Evolutionary conservation across 2,113 vertebrate genomes (phyloP).

Genomic region (Lophura nycthemera): DNA sequence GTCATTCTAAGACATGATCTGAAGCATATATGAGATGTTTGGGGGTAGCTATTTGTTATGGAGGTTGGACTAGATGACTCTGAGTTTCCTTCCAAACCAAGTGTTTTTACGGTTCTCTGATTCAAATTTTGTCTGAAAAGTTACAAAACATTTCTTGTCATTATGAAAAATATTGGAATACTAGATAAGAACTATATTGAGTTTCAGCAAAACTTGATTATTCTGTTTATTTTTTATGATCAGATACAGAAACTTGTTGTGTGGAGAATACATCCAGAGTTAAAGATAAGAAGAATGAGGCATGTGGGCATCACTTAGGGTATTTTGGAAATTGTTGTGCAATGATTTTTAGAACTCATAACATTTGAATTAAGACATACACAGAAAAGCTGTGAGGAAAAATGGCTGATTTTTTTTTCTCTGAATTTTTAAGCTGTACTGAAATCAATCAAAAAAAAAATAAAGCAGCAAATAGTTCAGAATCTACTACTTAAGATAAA

Average conservation of each 20-base stretch:
- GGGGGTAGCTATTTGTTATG: neutral
- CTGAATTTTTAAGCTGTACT: neutral
- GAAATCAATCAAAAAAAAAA: neutral
- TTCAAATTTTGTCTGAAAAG: neutral
- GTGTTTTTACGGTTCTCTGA: neutral
- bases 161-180: neutral
- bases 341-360: neutral
- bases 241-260: neutral
- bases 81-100: neutral
- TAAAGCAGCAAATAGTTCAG: neutral
- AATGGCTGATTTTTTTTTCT: neutral
- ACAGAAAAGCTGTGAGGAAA: neutral
- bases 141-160: neutral
- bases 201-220: neutral
- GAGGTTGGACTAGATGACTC: neutral
- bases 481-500: neutral
- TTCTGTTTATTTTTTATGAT: neutral
- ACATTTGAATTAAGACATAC: neutral
- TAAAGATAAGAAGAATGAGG: constrained; percentile 6
- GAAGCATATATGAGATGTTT: neutral
- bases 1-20: neutral
- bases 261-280: neutral
- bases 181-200: neutral
- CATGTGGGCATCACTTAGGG: neutral
- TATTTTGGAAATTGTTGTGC: neutral